A percentile compares a stretch with the other conserved stretches of the same genome.
These are phyloP conservation scores for Stenolophus ochropezus DNA, from an alignment of 2,888 invertebrate genomes.

Conservation along the genomic window DNA sequence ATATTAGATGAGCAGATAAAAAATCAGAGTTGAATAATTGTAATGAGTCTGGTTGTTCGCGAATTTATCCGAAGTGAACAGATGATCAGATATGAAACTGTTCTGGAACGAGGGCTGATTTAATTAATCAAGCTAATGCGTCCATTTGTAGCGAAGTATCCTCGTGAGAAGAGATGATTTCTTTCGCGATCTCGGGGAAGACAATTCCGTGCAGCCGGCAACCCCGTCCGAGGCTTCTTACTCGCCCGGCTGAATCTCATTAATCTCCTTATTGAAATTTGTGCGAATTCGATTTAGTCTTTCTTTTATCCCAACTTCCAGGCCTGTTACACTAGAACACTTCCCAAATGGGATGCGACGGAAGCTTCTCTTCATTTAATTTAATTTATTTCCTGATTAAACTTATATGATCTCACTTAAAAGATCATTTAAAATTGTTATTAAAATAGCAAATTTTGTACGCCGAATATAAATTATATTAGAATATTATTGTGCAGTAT, in stretches of 20 bases:
- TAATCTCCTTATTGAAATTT: conserved; percentile 57
- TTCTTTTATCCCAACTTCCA: conserved; percentile 49
- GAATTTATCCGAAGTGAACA: neutral
- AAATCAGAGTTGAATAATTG: no score
- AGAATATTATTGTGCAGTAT: no score
- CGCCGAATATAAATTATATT: no score
- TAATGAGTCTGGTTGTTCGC: no score
- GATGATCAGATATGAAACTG: neutral
- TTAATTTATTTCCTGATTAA: conserved; percentile 51
- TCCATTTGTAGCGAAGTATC: conserved; percentile 4
- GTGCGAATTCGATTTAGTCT: conserved; percentile 53
- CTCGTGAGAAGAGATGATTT: neutral
- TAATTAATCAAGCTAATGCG: neutral
- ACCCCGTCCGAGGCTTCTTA: neutral
- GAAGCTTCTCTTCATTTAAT: conserved; percentile 46
- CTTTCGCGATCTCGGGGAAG: neutral
- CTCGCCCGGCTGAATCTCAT: conserved; percentile 49
- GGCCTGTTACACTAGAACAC: conserved; percentile 20
- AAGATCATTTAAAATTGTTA: no score
- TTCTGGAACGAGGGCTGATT: neutral
- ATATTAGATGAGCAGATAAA: no score
- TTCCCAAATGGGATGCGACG: conserved; percentile 9
- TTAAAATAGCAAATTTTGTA: no score
- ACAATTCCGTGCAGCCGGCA: conserved; percentile 22
- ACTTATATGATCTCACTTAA: no score